Percentiles rank a stretch among this genome's conserved stretches.
phyloP scores from a whole-genome alignment of 2,797 vertebrate species.

The Lagocephalus sceleratus region DNA sequence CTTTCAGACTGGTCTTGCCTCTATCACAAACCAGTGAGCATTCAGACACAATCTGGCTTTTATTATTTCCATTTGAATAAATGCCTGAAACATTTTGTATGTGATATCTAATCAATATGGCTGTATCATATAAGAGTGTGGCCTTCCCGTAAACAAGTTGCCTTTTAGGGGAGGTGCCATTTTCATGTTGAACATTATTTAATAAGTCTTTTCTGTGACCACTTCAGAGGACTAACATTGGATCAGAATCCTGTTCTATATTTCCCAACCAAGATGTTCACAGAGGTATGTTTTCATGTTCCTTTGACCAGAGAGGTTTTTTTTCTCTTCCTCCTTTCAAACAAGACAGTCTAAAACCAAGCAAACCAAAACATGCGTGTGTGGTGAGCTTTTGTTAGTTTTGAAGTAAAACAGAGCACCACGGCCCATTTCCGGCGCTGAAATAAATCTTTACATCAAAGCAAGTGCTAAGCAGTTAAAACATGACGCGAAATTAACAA shows the following conservation, averaged over 20 bases:
- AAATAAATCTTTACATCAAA: neutral
- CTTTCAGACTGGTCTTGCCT: too few species aligned
- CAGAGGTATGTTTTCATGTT: neutral
- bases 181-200: too few species aligned
- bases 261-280: neutral
- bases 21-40: too few species aligned
- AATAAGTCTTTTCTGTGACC: too few species aligned
- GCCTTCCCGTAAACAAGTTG: too few species aligned
- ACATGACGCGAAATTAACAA: conserved; percentile 15
- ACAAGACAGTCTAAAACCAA: neutral
- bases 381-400: too few species aligned
- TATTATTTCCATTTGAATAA: neutral
- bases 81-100: conserved; percentile 5
- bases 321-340: neutral
- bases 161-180: too few species aligned
- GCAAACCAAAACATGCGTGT: neutral
- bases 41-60: neutral
- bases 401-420: neutral
- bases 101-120: conserved; percentile 2
- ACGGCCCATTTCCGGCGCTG: neutral
- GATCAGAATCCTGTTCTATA: neutral
- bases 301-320: too few species aligned
- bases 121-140: neutral
- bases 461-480: conserved; percentile 3
- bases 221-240: too few species aligned